Evolutionary conservation across 2,888 invertebrate genomes (phyloP).

Genomic region (Nomada goodeniana): DNA sequence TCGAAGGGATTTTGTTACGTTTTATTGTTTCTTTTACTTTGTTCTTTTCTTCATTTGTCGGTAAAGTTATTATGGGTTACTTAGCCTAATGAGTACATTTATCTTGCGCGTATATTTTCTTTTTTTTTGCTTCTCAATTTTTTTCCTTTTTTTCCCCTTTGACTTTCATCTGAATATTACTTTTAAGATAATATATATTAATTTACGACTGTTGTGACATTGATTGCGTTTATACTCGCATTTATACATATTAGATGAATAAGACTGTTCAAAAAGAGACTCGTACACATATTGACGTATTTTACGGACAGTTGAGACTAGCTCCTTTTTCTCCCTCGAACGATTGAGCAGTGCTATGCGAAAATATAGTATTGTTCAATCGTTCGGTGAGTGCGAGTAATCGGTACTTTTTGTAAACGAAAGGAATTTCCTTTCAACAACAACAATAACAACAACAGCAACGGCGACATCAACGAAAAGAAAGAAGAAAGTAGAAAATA

Average conservation of each 20-base stretch:
- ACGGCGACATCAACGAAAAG: too few relatives aligned
- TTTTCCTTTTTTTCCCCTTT: not conserved
- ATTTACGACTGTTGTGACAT: constrained; percentile 20
- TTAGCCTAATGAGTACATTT: not conserved
- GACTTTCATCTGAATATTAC: constrained; percentile 1
- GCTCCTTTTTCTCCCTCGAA: constrained; percentile 41
- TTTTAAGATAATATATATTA: constrained; percentile 7
- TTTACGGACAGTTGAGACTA: constrained; percentile 3
- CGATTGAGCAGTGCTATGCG: not conserved
- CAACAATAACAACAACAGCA: too few relatives aligned
- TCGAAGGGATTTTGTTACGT: constrained; percentile 35
- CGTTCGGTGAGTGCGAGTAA: not conserved
- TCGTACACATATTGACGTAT: constrained; percentile 2
- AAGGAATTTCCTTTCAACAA: not conserved
- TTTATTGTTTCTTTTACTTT: constrained; percentile 1
- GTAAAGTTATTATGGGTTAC: constrained; percentile 11
- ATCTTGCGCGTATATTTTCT: not conserved
- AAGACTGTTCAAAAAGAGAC: constrained; percentile 50
- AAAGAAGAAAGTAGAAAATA: too few relatives aligned
- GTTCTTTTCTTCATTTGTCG: constrained; percentile 18
- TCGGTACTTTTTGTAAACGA: not conserved
- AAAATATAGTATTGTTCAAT: not conserved
- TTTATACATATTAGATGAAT: constrained; percentile 44
- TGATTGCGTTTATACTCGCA: constrained; percentile 53
- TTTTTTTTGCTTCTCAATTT: not conserved